These are phyloP conservation scores for Phoxinus phoxinus DNA, from an alignment of 2,113 vertebrate genomes.

Conservation along the genomic window DNA sequence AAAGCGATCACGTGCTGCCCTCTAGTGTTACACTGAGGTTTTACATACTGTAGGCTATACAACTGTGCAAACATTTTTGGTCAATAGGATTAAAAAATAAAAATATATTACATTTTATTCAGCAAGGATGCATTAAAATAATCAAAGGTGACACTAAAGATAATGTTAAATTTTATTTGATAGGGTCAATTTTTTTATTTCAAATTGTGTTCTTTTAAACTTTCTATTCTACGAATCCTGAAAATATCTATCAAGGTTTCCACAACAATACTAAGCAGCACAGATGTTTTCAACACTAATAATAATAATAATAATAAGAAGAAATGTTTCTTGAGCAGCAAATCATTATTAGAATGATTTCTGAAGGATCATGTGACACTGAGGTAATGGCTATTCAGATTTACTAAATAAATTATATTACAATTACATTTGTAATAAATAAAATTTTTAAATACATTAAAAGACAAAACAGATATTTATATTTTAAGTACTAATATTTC, in stretches of 20 bases:
- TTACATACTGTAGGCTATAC: too few relatives aligned
- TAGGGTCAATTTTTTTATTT: not conserved
- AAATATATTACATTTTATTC: not conserved
- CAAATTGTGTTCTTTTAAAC: not conserved
- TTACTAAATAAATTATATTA: too few relatives aligned
- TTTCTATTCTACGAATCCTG: not conserved
- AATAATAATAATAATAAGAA: too few relatives aligned
- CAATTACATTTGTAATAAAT: too few relatives aligned
- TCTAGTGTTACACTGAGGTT: slow-evolving; percentile 38
- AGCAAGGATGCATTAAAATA: not conserved
- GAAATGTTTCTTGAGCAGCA: too few relatives aligned
- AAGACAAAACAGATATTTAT: too few relatives aligned
- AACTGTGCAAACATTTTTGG: not conserved
- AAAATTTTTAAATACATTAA: too few relatives aligned
- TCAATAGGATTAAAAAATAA: too few relatives aligned
- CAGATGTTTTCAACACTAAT: not conserved
- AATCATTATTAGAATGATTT: too few relatives aligned
- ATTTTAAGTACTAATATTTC: too few relatives aligned
- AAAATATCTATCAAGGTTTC: not conserved
- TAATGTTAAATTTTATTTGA: too few relatives aligned
- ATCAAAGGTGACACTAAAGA: not conserved
- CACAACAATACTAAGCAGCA: too few relatives aligned
- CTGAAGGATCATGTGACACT: not conserved
- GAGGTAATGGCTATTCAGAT: not conserved
- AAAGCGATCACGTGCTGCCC: slow-evolving; percentile 40